Conservation (phyloP, 2,113 vertebrate species). For the Tyto alba region DNA sequence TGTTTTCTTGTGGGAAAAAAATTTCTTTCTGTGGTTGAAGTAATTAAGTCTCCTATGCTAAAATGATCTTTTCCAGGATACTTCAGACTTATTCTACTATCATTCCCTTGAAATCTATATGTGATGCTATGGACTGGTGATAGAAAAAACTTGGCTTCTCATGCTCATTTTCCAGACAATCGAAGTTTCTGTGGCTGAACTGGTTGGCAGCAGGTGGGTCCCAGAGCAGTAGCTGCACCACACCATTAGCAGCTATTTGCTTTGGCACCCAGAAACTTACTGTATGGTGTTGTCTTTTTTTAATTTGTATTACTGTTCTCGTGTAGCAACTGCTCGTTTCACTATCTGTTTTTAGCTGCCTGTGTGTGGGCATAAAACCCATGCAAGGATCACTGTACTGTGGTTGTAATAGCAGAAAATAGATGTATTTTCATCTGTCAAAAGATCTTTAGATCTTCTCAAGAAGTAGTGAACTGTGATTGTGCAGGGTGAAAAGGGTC, state of each 20-base stretch:
- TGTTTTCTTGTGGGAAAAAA: background rate
- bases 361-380: conserved; percentile 13
- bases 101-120: background rate
- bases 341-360: background rate
- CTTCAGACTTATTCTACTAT: background rate
- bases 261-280: background rate
- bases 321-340: background rate
- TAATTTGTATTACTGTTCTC: background rate
- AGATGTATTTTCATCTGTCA: conserved; percentile 30
- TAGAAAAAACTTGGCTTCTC: background rate
- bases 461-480: conserved; percentile 35
- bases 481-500: conserved; percentile 35
- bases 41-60: background rate
- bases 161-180: background rate
- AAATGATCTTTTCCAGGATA: background rate
- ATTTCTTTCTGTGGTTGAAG: background rate
- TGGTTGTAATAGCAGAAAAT: conserved; percentile 39
- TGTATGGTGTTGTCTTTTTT: background rate
- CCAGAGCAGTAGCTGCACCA: background rate
- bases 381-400: background rate
- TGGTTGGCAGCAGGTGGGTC: background rate
- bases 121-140: background rate
- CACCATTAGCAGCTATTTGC: background rate
- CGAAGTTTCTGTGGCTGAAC: background rate
- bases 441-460: conserved; percentile 49